Evolutionary conservation across 2,113 vertebrate species (phyloP), one percentile per base, ranked within the genome.

Genomic region (Myocastor coypus): DNA sequence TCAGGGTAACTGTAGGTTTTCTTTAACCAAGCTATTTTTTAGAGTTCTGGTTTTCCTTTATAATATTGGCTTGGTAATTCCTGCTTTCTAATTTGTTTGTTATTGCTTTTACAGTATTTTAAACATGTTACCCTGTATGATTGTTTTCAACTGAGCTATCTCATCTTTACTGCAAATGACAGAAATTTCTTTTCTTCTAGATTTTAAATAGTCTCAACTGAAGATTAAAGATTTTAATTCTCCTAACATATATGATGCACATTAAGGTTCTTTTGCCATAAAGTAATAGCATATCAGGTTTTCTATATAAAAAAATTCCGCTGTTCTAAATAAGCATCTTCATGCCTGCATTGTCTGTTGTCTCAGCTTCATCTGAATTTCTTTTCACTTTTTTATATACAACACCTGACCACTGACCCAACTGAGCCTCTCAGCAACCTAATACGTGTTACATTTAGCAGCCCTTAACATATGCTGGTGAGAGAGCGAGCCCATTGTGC

Each of bases 381-480:
- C 80, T 78, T 96, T 92, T 81, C 59, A 73, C 52, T 69, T 94
- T 91, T 83, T 88, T 57, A 95, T 1, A 5, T 90, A 63, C 26
- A 80, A 46, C 94, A 91, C 94, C 80, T 94, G 91, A 93, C 92
- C 83, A 75, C 30, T 96, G 83, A 86, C 87, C 80, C 89, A 85
- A 89, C 2, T 14, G 46, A 91, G 83, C 9, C 20, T 86, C 80
- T 93, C 87, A 91, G 80, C 55, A 89, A 87, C 50, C 40, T 89
- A 91, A 20, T 82, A 94, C 92, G 73, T 77, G 84, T 57, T 42
- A 61, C 14, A 84, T 10, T 63, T 64, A 69, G 57, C 14, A 73
- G 87, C 75, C 73, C 69, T 57, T 73, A 80, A 91, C 9, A 61
- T 40, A 61, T 3, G 26, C 8, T 52, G 80, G n/a, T 86, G 14